Base-by-base conservation (phyloP, 2,113 vertebrate genomes). In the Petromus typicus region DNA sequence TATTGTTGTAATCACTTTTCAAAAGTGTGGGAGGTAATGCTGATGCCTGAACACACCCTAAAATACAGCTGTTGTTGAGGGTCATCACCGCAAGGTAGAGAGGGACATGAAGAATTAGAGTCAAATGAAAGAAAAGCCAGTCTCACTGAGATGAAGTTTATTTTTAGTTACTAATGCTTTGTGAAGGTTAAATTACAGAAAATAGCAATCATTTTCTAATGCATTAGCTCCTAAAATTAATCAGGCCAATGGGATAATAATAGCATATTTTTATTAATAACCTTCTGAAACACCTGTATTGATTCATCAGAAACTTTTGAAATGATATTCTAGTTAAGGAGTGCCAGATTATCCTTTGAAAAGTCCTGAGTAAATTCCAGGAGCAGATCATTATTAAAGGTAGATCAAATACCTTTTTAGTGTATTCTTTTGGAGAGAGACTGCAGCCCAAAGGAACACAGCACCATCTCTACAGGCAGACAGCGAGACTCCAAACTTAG, bases 171-270 rank as follows among this genome's bases (percentile, higher is more conserved):
- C 88, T 90, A 96, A 91, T 59, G 94, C 86, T 95, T 95, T 97
- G 79, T 93, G 86, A 96, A 95, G 69, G 90, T 66, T 92, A 97
- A 97, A 96, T 96, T 96, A 95, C 48, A 96, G 94, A 98, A 97
- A 96, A 96, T 91, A 96, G 89, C 61, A 91, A 95, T 95, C 80
- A 96, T 95, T 96, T 96, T 96, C 94, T 94, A 94, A 67, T 66
- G 63, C 7, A 1, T 86, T 96, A 16, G 67, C 48, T 97, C 94
- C 93, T 96, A 86, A 96, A 96, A 97, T 95, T 96, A 96, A 96
- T 95, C 89, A 95, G 71, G 81, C 92, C 94, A 63, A 88, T 81
- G 59, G 90, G 56, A 93, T 97, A 95, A 96, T 96, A 96, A 95
- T 90, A 97, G 95, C 86, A 75, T 92, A 63, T 75, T 96, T 96